A percentile compares a stretch with the other conserved stretches of the same genome.
These are phyloP conservation scores for Aleadryas rufinucha DNA, from an alignment of 2,113 vertebrate genomes.

Conservation along the genomic window DNA sequence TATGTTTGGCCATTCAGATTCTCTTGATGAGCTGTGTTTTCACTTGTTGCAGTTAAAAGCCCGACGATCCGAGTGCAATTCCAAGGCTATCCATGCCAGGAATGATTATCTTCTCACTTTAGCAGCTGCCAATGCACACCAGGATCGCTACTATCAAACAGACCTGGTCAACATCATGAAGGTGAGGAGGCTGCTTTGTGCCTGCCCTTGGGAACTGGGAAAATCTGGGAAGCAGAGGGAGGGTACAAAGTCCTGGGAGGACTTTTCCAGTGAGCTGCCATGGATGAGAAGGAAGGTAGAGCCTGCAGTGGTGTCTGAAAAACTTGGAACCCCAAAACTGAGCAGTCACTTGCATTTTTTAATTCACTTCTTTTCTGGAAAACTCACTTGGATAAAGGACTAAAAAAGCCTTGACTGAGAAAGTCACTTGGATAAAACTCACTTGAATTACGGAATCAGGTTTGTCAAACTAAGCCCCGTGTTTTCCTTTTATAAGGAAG, in stretches of 20 bases:
- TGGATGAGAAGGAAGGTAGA: rapidly evolving
- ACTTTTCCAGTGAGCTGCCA: rapidly evolving
- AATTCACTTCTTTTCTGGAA: background rate
- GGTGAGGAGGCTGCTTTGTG: constrained; percentile 60
- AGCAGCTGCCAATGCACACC: constrained; percentile 96
- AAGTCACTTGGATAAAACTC: background rate
- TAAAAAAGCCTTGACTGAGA: background rate
- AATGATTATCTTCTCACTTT: constrained; percentile 97
- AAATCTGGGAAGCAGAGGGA: background rate
- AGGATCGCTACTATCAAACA: constrained; percentile 95
- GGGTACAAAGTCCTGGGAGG: rapidly evolving
- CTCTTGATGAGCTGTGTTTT: background rate
- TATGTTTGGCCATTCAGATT: rapidly evolving
- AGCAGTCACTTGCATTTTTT: background rate
- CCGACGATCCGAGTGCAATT: constrained; percentile 92
- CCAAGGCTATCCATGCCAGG: constrained; percentile 93
- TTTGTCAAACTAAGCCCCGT: background rate
- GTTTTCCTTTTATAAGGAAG: background rate
- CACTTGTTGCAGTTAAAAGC: constrained; percentile 88
- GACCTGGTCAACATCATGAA: constrained; percentile 93
- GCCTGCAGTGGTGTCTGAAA: too few species aligned
- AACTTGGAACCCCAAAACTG: background rate
- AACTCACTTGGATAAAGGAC: background rate
- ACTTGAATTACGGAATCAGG: background rate
- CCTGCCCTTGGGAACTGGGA: rapidly evolving